A percentile compares a stretch with the other conserved stretches of the same genome.
Evolutionary conservation across 2,113 vertebrate species (phyloP).

Genomic region (Salvator merianae): DNA sequence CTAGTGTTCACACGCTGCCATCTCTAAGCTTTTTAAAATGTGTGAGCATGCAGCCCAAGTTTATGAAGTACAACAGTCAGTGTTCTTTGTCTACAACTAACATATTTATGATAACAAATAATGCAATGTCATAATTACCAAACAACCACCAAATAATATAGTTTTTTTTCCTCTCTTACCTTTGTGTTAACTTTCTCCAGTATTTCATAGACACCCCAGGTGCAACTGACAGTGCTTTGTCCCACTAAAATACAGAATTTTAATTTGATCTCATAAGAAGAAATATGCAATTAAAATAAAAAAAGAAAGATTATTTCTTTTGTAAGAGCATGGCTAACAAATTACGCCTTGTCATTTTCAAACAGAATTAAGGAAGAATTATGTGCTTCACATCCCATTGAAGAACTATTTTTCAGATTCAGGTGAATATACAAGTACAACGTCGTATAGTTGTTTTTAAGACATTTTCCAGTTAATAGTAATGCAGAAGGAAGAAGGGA

Average conservation of each 20-base stretch:
- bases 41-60: no score
- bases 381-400: background rate
- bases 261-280: background rate
- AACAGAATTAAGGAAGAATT: background rate
- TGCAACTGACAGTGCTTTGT: constrained; percentile 93
- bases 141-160: no score
- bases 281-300: background rate
- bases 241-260: constrained; percentile 83
- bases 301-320: background rate
- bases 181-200: constrained; percentile 97
- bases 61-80: no score
- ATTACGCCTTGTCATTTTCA: background rate
- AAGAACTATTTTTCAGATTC: background rate
- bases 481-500: background rate
- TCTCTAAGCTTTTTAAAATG: no score
- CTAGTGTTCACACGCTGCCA: no score
- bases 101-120: no score
- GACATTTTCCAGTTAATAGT: background rate
- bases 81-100: no score
- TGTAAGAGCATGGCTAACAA: background rate
- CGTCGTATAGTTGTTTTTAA: background rate
- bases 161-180: constrained; percentile 72
- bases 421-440: background rate
- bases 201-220: constrained; percentile 98
- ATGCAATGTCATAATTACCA: no score